Evolutionary conservation across 2,797 vertebrate species (phyloP).

Genomic region (Craterocephalus amniculus): DNA sequence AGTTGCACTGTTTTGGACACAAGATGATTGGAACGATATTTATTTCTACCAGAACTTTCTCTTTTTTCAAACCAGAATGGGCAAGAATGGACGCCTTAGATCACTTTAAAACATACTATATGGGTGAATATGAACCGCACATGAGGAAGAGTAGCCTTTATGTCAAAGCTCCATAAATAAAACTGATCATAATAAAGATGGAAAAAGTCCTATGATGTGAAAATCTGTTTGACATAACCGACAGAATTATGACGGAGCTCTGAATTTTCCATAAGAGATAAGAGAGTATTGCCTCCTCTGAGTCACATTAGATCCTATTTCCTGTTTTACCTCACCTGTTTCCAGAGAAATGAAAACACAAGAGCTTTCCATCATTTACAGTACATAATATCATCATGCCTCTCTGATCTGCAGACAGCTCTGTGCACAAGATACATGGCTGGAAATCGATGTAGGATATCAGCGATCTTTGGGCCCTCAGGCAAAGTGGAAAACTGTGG

Average conservation of each 20-base stretch:
- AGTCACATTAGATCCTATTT: background rate
- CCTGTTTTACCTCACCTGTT: background rate
- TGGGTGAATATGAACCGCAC: background rate
- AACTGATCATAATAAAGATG: background rate
- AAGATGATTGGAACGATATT: background rate
- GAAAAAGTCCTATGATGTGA: background rate
- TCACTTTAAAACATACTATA: slow-evolving; percentile 1
- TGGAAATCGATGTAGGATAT: no score
- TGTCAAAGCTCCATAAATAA: background rate
- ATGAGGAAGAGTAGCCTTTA: background rate
- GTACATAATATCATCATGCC: background rate
- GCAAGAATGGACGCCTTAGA: background rate
- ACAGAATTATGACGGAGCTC: background rate
- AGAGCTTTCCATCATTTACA: background rate
- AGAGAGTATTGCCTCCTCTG: background rate
- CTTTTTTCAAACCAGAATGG: background rate
- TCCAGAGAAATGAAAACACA: background rate
- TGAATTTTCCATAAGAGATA: background rate
- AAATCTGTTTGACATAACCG: background rate
- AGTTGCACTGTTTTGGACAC: background rate
- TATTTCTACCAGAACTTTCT: background rate
- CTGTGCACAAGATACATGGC: no score
- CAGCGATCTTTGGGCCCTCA: no score
- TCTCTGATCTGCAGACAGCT: no score
- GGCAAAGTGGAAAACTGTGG: no score